Percentiles rank a stretch among this genome's conserved stretches.
Evolutionary conservation across 2,888 invertebrate genomes (phyloP).

Genomic region (Diloba caeruleocephala): DNA sequence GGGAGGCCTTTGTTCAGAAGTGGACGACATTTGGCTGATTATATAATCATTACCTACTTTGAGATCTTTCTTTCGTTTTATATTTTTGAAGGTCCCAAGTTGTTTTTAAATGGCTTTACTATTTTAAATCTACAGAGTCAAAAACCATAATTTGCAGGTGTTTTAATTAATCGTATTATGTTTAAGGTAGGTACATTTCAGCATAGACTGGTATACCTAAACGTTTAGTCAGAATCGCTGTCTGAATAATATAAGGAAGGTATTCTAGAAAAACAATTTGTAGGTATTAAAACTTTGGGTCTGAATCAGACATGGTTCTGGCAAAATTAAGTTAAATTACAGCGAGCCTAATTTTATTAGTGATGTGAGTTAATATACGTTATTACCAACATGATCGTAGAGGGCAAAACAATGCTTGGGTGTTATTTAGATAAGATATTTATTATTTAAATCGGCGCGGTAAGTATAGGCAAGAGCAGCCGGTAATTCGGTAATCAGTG

Average conservation of each 20-base stretch:
- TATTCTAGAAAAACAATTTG: slow-evolving; percentile 69
- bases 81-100: too few relatives aligned
- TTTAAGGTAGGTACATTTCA: too few relatives aligned
- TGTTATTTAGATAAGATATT: slow-evolving; percentile 88
- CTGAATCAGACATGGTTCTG: slow-evolving; percentile 81
- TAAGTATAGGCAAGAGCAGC: slow-evolving; percentile 84
- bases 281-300: slow-evolving; percentile 71
- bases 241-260: slow-evolving; percentile 43
- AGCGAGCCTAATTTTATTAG: slow-evolving; percentile 86
- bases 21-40: too few relatives aligned
- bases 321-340: slow-evolving; percentile 85
- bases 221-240: slow-evolving; percentile 33
- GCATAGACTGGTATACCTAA: neutral
- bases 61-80: too few relatives aligned
- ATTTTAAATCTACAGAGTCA: too few relatives aligned
- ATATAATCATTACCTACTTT: too few relatives aligned
- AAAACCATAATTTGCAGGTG: too few relatives aligned
- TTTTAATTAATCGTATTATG: too few relatives aligned
- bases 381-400: slow-evolving; percentile 75
- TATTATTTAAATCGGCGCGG: slow-evolving; percentile 87
- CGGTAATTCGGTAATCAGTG: slow-evolving; percentile 88
- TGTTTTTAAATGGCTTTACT: too few relatives aligned
- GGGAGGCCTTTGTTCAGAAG: too few relatives aligned
- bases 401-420: slow-evolving; percentile 81
- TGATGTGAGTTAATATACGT: slow-evolving; percentile 82